Evolutionary conservation across 1,140 invertebrate genomes (phyloP), one percentile per base, ranked within the genome.

Genomic region (Leptonema lineaticorne): DNA sequence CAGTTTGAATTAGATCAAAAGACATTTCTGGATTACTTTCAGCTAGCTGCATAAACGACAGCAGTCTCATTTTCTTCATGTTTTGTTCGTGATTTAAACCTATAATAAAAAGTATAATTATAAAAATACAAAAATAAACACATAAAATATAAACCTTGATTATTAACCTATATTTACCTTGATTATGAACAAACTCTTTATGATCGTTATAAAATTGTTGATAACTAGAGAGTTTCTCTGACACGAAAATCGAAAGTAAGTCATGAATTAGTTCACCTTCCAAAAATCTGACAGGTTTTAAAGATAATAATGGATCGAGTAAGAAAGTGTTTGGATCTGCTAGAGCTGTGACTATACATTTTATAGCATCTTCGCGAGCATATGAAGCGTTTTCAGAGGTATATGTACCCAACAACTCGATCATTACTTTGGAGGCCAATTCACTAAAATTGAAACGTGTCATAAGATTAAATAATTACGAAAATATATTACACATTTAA

Each of bases 11-110:
- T 14, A 89, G 87, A 63, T 92, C 89, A 82, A 96, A 98, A 22
- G 88, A 85, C 82, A 99, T 91, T 83, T 98, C 96, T 37, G 91
- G 90, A 76, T 90, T 90, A 50, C 87, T 91, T 78, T 98, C 96
- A 9, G 95, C 95, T 78, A 98, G 86, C 79, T 97, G 95, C 93
- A 98, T 97, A 75, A 99, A 97, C 1, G 95, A 96, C 16, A 99
- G 77, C 71, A 98, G 82, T 65, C 95, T 86, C 96, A 99, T 98
- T 79, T 98, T 99, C 73, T 95, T 92, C 82, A 97, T 87, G 76
- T 98, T 97, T 75, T 95, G 90, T 74, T 97, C 94, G 80, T 98
- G 96, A 75, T 94, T 93, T 22, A 98, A 79, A 56, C 28, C 41
- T 53, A 53, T 22, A 56, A 67, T 58, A 56, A 28, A 68, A 28